A percentile compares a stretch with the other conserved stretches of the same genome.
phyloP scores from a whole-genome alignment of 2,797 vertebrate genomes.

The Poecilia wingei region DNA sequence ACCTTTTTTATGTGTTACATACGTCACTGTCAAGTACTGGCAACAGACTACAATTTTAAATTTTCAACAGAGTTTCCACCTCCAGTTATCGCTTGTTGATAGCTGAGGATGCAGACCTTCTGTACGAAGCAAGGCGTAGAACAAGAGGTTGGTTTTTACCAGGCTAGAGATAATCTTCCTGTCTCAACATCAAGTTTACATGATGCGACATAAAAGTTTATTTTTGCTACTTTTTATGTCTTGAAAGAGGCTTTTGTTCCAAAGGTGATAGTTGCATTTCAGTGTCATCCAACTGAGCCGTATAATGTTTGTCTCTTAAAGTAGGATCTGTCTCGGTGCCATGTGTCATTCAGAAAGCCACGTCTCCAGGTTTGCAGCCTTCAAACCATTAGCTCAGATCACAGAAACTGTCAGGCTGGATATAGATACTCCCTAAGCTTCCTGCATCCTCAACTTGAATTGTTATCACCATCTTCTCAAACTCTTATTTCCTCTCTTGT shows the following conservation, averaged over 20 bases:
- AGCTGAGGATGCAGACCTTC: too few species aligned
- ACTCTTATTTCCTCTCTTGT: background rate
- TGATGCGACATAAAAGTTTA: background rate
- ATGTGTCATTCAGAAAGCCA: background rate
- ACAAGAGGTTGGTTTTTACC: too few species aligned
- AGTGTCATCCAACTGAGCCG: background rate
- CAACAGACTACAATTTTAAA: too few species aligned
- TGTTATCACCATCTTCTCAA: background rate
- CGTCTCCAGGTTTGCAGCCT: background rate
- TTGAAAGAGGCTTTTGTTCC: background rate
- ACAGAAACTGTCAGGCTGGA: background rate
- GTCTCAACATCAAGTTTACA: background rate
- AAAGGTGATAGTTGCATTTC: background rate
- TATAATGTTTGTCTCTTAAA: background rate
- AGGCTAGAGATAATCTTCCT: background rate
- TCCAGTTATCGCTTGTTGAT: too few species aligned
- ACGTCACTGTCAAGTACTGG: too few species aligned
- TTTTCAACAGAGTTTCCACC: too few species aligned
- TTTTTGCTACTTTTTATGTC: conserved; percentile 8
- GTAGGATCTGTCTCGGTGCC: background rate
- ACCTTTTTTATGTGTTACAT: too few species aligned
- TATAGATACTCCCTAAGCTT: background rate
- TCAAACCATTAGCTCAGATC: background rate
- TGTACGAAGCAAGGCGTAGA: too few species aligned
- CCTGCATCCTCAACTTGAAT: background rate